Conservation (phyloP, 2,113 vertebrate species). For the Nymphicus hollandicus region DNA sequence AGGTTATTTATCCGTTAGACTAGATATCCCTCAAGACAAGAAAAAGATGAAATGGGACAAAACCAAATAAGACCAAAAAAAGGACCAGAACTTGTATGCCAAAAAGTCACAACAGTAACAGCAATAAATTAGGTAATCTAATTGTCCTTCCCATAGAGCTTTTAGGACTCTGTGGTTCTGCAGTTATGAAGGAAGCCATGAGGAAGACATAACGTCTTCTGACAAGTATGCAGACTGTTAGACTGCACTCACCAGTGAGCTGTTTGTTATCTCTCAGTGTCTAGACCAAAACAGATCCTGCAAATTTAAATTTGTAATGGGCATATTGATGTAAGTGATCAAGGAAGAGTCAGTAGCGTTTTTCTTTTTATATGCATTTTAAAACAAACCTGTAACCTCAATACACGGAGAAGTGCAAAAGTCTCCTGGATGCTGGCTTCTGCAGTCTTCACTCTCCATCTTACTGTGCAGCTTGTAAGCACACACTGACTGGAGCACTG, state of each 20-base stretch:
- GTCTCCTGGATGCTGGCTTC: neutral
- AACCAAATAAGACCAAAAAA: neutral
- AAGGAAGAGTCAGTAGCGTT: neutral
- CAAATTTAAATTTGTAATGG: neutral
- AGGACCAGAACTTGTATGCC: neutral
- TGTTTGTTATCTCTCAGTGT: neutral
- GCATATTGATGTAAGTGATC: neutral
- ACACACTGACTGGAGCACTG: too few species aligned
- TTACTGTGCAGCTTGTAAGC: neutral
- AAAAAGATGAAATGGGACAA: neutral
- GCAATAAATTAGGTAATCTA: neutral
- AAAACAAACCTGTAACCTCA: neutral
- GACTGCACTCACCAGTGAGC: neutral
- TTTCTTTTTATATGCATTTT: neutral
- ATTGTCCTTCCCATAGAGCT: neutral
- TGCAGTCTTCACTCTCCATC: neutral
- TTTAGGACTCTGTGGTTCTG: neutral
- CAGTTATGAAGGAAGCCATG: neutral
- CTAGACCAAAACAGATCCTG: neutral
- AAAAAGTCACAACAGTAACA: neutral
- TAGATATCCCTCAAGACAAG: neutral
- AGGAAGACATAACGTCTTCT: neutral
- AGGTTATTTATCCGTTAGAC: neutral
- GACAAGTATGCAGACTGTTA: neutral
- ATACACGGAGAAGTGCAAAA: neutral